Evolutionary conservation across 2,113 vertebrate species (phyloP).

Genomic region (Poeciliopsis retropinna): DNA sequence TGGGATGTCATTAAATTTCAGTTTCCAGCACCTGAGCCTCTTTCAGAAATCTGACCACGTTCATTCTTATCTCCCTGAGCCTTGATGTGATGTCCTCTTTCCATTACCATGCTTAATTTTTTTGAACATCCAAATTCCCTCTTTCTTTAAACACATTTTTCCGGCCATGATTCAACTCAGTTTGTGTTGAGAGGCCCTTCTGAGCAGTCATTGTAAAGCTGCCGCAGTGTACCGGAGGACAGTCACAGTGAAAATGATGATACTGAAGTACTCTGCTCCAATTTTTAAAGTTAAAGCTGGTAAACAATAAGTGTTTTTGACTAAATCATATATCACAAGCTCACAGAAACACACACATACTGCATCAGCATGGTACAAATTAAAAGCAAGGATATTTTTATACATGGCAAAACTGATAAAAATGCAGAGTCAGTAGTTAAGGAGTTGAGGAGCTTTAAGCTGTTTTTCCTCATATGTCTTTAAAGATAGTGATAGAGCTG

Average conservation of each 20-base stretch:
- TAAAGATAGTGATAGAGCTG: not conserved
- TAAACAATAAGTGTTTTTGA: not conserved
- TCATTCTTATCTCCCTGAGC: conserved; percentile 42
- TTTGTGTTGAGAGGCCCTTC: conserved; percentile 24
- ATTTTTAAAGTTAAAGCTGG: not conserved
- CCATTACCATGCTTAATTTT: conserved; percentile 51
- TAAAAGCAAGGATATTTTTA: conserved; percentile 9
- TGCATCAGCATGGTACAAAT: conserved; percentile 2
- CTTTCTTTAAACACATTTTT: conserved; percentile 49
- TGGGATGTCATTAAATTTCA: conserved; percentile 76
- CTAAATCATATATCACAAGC: not conserved
- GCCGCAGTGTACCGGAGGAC: conserved; percentile 16
- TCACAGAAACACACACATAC: not conserved
- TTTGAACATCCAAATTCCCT: conserved; percentile 50
- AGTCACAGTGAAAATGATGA: conserved; percentile 24
- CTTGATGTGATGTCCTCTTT: conserved; percentile 62
- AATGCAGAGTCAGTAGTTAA: conserved; percentile 2
- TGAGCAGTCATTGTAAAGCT: conserved; percentile 38
- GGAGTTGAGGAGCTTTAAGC: conserved; percentile 13
- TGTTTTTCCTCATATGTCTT: conserved; percentile 12
- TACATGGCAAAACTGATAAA: conserved; percentile 4
- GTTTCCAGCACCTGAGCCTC: conserved; percentile 67
- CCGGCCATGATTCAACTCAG: conserved; percentile 36
- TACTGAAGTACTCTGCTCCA: conserved; percentile 17
- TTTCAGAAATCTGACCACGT: conserved; percentile 69